Evolutionary conservation across 1,140 invertebrate genomes (phyloP), one percentile per base, ranked within the genome.

Genomic region (Sminthurides bifidus): DNA sequence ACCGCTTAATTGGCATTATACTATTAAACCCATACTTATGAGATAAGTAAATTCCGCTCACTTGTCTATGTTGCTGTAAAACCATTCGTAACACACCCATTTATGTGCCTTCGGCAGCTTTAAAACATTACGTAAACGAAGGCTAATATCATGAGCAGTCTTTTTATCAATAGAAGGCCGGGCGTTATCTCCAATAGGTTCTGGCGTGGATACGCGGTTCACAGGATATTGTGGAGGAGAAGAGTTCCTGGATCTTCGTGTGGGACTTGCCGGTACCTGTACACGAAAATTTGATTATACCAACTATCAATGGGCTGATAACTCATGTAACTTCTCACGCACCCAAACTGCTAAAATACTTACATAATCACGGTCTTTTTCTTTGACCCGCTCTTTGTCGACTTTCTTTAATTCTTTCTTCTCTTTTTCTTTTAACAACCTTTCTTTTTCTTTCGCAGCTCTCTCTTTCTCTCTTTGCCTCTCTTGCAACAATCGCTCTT

Each of bases 51-150:
- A 45, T 46, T 26, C 52, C 62, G 74, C 77, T 71, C 74, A 83
- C 80, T 80, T 78, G 71, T 98, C 93, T 64, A 98, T 85, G 68
- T 95, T 96, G 65, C 92, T 97, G 70, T 98, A 98, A 74, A 98
- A 98, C 84, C 92, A 98, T 71, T 98, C 95, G 73, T 92, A 96
- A 69, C 91, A 96, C 1, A 97, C 92, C 92, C 92, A 98, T 75
- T 93, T 94, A 71, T 98, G 93, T 21, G 94, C 94, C 76, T 98
- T 98, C 0, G 95, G 94, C 60, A 98, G 73, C 74, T 98, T 98
- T 0, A 98, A 75, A n/a, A 98, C 76, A 75, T 98, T 98, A 64
- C 92, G 78, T 35, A 98, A 73, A 60, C 90, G 75, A 71, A 91
- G 79, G 1, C 92, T 92, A 66, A 94, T 89, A 65, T 83, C 81